phyloP scores from a whole-genome alignment of 2,888 invertebrate genomes.

The Sisyra nigra region DNA sequence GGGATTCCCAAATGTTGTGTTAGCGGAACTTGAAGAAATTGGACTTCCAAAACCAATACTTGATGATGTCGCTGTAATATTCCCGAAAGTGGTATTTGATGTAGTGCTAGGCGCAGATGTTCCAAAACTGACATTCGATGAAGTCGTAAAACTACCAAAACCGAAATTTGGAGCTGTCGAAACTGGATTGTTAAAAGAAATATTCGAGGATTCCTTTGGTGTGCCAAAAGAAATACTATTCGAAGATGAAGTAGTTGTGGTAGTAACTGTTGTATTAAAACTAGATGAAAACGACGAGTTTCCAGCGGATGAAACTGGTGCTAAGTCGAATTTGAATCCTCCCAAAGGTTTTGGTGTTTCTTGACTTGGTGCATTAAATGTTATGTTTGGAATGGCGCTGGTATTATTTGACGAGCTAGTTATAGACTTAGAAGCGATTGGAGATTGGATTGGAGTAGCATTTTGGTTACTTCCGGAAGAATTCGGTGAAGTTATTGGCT shows the following conservation, averaged over 20 bases:
- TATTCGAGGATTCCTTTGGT: neutral
- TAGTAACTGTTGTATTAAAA: neutral
- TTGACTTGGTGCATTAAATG: neutral
- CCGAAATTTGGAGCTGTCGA: conserved; percentile 3
- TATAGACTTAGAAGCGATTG: neutral
- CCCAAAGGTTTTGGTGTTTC: neutral
- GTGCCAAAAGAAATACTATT: neutral
- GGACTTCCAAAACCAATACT: conserved; percentile 1
- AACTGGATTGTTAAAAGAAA: neutral
- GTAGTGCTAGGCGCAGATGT: neutral
- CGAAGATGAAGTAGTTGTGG: neutral
- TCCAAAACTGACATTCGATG: neutral
- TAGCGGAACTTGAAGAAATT: neutral
- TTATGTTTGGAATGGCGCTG: neutral
- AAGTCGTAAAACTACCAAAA: neutral
- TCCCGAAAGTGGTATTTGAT: neutral
- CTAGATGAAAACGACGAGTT: neutral
- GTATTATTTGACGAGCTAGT: neutral
- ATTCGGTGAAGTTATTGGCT: neutral
- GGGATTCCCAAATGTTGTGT: neutral
- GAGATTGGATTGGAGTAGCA: neutral
- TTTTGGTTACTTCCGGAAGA: neutral
- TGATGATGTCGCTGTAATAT: neutral
- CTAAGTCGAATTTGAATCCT: conserved; percentile 4
- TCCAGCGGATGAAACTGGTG: neutral